Conservation (phyloP, 2,888 invertebrate genomes). For the Mesodorylaimus sp. region DNA sequence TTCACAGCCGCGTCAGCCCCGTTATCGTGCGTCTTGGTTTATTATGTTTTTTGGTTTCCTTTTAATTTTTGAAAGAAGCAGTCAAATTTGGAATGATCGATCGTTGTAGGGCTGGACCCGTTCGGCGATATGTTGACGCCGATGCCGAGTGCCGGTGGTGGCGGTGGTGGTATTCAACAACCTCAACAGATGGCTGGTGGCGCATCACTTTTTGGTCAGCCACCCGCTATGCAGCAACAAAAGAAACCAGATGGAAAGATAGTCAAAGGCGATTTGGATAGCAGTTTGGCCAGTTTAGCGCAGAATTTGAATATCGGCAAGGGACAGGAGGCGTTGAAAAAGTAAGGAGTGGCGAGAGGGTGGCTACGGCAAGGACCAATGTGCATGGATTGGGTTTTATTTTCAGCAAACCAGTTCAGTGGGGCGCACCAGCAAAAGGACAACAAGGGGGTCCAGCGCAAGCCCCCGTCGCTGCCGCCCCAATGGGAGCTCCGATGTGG, state of each 20-base stretch:
- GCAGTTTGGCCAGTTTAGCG: slow-evolving; percentile 74
- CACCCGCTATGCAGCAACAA: slow-evolving; percentile 8
- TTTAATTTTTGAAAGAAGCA: too few species aligned
- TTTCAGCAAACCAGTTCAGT: background rate
- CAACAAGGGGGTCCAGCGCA: too few species aligned
- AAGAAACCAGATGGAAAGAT: slow-evolving; percentile 30
- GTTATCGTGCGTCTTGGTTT: too few species aligned
- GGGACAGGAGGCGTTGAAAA: background rate
- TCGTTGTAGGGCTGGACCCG: slow-evolving; percentile 1
- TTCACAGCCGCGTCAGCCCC: too few species aligned
- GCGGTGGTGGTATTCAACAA: background rate
- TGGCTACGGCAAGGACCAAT: too few species aligned
- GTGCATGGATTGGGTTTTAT: too few species aligned
- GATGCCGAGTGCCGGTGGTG: background rate
- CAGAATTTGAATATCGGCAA: slow-evolving; percentile 50
- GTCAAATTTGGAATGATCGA: too few species aligned
- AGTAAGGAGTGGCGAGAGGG: too few species aligned
- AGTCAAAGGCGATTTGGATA: slow-evolving; percentile 76
- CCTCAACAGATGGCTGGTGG: background rate
- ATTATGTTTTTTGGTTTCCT: too few species aligned
- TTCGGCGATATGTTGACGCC: slow-evolving; percentile 10
- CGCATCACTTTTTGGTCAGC: background rate
- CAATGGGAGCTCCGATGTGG: too few species aligned
- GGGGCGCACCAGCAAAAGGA: background rate
- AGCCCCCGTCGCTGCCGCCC: too few species aligned